Base-by-base conservation (phyloP, 1,140 invertebrate genomes). In the Cotesia glomerata region DNA sequence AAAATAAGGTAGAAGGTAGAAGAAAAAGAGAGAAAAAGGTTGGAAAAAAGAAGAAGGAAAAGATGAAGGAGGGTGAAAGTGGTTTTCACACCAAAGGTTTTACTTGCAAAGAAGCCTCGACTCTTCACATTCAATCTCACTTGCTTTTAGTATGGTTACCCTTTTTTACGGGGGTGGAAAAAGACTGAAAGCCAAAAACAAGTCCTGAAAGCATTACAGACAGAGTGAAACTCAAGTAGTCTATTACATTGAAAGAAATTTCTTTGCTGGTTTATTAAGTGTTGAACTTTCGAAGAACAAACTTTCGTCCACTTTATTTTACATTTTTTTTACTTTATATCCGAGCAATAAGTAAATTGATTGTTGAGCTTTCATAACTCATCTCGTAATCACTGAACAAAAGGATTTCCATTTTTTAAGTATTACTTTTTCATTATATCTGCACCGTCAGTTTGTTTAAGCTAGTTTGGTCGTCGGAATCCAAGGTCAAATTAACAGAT, bases 111-210 rank as follows among this genome's bases (percentile, higher is more conserved):
- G 32, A 35, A 64, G 14, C 34, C 62, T 64, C 39, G 39, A 16
- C 18, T 18, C 39, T 18, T 45, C 62, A 36, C 18, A 64, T 64
- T 64, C 62, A 64, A 64, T 36, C 62, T 49, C 34, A 35, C 62
- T 45, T 49, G 39, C 39, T 64, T 49, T 64, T 64, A 64, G 62
- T 64, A 64, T 49, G 62, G 39, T 64, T 64, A 64, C 16, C 45
- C 32, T 32, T 34, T 61, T 64, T 64, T 26, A 64, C 49, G 62
- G 62, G 36, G 39, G 14, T 64, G 18, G 39, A 64, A 26, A 49
- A 49, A 49, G 39, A 18, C 5, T 36, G 61, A 35, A 32, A 26
- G 61, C 35, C 11, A 36, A 64, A 49, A 49, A 49, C 35, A 35
- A 18, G 35, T 14, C 35, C 39, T 45, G 39, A 49, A 64, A 45